A percentile compares a stretch with the other conserved stretches of the same genome.
These are phyloP conservation scores for Burhinus bistriatus DNA, from an alignment of 2,113 vertebrate species.

Conservation along the genomic window DNA sequence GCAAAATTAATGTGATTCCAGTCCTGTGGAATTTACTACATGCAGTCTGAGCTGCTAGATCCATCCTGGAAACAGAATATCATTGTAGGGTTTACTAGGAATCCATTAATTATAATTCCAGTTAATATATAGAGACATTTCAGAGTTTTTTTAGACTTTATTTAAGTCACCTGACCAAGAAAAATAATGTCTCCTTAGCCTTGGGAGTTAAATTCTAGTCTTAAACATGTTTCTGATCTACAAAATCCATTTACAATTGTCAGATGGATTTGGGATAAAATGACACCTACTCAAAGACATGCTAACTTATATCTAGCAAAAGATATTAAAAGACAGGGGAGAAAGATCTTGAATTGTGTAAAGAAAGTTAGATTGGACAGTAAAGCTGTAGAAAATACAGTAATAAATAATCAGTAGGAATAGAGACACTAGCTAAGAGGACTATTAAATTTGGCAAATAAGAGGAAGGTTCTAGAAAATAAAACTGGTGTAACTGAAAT, in stretches of 20 bases:
- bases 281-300: rapidly evolving
- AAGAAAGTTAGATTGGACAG: neutral
- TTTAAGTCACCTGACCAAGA: neutral
- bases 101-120: neutral
- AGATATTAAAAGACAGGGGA: neutral
- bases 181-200: neutral
- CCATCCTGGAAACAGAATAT: neutral
- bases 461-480: neutral
- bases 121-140: neutral
- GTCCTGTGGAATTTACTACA: neutral
- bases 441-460: neutral
- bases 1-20: neutral
- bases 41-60: neutral
- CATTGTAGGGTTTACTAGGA: neutral
- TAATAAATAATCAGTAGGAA: neutral
- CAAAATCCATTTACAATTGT: neutral
- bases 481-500: neutral
- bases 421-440: neutral
- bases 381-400: neutral
- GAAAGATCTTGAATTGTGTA: neutral
- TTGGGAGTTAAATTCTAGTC: neutral
- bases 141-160: neutral
- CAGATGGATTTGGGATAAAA: neutral
- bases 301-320: neutral
- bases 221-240: neutral